These are phyloP conservation scores for Tigriopus japonicus DNA, from an alignment of 1,140 invertebrate genomes.

Conservation along the genomic window DNA sequence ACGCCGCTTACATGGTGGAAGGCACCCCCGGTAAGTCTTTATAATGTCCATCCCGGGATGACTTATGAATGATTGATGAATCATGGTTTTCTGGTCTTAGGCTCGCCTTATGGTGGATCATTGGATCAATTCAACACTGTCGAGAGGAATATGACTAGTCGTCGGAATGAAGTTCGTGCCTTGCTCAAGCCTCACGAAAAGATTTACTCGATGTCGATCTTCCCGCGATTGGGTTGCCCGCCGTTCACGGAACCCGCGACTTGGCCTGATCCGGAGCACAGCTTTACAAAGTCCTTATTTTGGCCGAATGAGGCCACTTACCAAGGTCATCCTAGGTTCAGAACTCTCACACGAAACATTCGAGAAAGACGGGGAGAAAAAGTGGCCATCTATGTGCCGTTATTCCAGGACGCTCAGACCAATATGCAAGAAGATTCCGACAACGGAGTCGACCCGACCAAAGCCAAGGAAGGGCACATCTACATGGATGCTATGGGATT, in stretches of 20 bases:
- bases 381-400: constrained; percentile 86
- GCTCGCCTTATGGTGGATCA: constrained; percentile 50
- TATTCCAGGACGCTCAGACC: constrained; percentile 1
- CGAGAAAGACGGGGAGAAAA: constrained; percentile 73
- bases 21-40: constrained; percentile 71
- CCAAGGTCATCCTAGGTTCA: constrained; percentile 83
- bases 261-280: constrained; percentile 44
- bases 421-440: not conserved
- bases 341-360: constrained; percentile 84
- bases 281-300: constrained; percentile 68
- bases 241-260: constrained; percentile 67
- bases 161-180: constrained; percentile 63
- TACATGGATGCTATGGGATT: constrained; percentile 99
- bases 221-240: constrained; percentile 71
- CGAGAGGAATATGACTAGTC: constrained; percentile 85
- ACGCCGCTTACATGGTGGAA: constrained; percentile 96
- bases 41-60: too few relatives aligned
- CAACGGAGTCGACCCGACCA: constrained; percentile 26
- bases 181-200: constrained; percentile 58
- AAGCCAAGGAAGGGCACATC: constrained; percentile 61
- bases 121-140: constrained; percentile 93
- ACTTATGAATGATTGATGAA: too few relatives aligned
- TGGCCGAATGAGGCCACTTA: constrained; percentile 90
- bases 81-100: not conserved
- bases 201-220: constrained; percentile 72